Evolutionary conservation across 2,113 vertebrate species (phyloP), one percentile per base, ranked within the genome.

Genomic region (Anser cygnoides): DNA sequence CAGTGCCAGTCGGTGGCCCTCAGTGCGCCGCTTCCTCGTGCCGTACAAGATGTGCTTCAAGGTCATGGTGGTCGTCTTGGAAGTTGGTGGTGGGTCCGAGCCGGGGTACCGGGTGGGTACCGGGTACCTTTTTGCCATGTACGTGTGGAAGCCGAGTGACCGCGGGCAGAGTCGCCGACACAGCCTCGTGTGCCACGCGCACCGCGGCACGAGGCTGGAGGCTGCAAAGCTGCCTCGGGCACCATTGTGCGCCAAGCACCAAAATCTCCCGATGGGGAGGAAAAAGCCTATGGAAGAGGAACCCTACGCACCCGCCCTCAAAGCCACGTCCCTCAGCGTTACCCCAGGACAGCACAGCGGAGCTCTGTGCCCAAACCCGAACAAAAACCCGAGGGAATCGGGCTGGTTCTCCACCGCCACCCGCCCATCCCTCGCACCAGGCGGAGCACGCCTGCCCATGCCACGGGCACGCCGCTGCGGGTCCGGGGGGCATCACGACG

Each of bases 41-140:
- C 92, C 63, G 65, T 5, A 61, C 35, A 23, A 57, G 25, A 79
- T 21, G 71, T 29, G 7, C 66, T 62, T 94, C 96, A 97, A 97
- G 93, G 96, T 97, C 96, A 95, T 0, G 20, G 35, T 65, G 87
- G 16, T 82, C 66, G 57, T 95, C 71, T 52, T 54, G 3, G 57
- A 43, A 91, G 82, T 28, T 21, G 70, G 31, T 65, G 15, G 73
- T 3, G 77, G 95, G 96, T 92, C 91, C 35, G 55, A 67, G 16
- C 46, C 63, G 3, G 25, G 65, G 57, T 43, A 94, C 13, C 4
- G 54, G 85, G 46, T 13, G 19, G 65, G 57, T 39, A 94, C 15
- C 5, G 58, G 85, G 50, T 15, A 33, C 58, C 75, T 68, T 39
- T 62, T 52, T 25, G 22, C 49, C 13, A 23, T 23, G 49, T 50